phyloP scores from a whole-genome alignment of 2,113 vertebrate genomes.

The Siniperca chuatsi region DNA sequence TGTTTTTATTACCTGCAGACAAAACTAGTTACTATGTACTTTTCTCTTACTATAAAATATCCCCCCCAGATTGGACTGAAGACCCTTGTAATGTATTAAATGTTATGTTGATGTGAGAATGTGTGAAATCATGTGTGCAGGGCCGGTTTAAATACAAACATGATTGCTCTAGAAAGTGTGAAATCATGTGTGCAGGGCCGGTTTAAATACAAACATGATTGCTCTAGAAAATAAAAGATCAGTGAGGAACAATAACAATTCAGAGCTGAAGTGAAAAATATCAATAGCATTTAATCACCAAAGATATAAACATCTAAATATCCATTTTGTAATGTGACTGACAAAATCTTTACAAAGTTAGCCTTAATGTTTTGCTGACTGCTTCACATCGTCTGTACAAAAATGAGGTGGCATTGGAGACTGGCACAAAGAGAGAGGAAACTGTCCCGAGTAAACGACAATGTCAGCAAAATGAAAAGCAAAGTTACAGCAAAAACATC shows the following conservation, averaged over 20 bases:
- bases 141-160: too few species aligned
- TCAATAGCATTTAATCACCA: constrained; percentile 87
- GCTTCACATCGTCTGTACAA: constrained; percentile 82
- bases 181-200: too few species aligned
- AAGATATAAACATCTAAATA: constrained; percentile 86
- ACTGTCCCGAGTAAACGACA: constrained; percentile 72
- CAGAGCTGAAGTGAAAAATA: constrained; percentile 86
- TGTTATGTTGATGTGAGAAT: background rate
- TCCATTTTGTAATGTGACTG: constrained; percentile 80
- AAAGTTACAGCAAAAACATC: constrained; percentile 72
- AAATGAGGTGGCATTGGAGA: constrained; percentile 82
- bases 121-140: too few species aligned
- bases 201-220: too few species aligned
- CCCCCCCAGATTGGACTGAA: too few species aligned
- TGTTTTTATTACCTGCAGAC: too few species aligned
- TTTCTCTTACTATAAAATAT: too few species aligned
- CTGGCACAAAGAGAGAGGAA: constrained; percentile 79
- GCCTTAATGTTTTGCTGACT: constrained; percentile 76
- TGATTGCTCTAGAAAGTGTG: background rate
- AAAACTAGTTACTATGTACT: too few species aligned
- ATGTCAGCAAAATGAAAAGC: constrained; percentile 72
- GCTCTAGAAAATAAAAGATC: background rate
- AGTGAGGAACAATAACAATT: constrained; percentile 36
- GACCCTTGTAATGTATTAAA: background rate
- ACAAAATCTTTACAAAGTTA: constrained; percentile 87